Percentiles rank a stretch among this genome's conserved stretches.
phyloP scores from a whole-genome alignment of 2,888 invertebrate genomes.

The Ditula angustiorana region DNA sequence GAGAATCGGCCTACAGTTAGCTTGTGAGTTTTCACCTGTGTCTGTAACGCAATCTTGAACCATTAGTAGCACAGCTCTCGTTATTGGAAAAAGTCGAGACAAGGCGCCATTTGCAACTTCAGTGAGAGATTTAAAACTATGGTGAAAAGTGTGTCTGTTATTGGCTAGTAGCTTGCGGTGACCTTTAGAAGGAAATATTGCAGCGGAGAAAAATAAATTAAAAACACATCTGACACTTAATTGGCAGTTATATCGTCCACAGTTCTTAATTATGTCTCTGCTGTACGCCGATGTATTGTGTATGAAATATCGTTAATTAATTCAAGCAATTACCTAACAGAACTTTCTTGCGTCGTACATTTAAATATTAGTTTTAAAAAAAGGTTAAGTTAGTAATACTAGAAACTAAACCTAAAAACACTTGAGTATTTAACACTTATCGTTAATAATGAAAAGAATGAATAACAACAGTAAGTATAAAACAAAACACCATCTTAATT shows the following conservation, averaged over 20 bases:
- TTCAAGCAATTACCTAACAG: too few relatives aligned
- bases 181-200: constrained; percentile 5
- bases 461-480: too few relatives aligned
- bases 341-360: too few relatives aligned
- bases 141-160: constrained; percentile 17
- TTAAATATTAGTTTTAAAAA: too few relatives aligned
- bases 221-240: neutral
- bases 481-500: constrained; percentile 16
- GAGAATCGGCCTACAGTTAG: neutral
- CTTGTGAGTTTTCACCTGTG: constrained; percentile 4
- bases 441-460: too few relatives aligned
- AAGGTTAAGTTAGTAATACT: too few relatives aligned
- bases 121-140: constrained; percentile 39
- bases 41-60: constrained; percentile 17
- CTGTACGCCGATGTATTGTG: too few relatives aligned
- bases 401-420: too few relatives aligned
- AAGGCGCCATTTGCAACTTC: constrained; percentile 46
- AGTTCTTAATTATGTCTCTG: too few relatives aligned
- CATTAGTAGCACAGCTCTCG: constrained; percentile 46
- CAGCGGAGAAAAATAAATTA: neutral
- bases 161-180: constrained; percentile 10
- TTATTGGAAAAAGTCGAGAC: constrained; percentile 52
- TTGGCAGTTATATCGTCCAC: neutral
- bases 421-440: too few relatives aligned
- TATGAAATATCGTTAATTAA: too few relatives aligned